These are phyloP conservation scores for Nomada ruficornis DNA, from an alignment of 2,888 invertebrate species.

Conservation along the genomic window DNA sequence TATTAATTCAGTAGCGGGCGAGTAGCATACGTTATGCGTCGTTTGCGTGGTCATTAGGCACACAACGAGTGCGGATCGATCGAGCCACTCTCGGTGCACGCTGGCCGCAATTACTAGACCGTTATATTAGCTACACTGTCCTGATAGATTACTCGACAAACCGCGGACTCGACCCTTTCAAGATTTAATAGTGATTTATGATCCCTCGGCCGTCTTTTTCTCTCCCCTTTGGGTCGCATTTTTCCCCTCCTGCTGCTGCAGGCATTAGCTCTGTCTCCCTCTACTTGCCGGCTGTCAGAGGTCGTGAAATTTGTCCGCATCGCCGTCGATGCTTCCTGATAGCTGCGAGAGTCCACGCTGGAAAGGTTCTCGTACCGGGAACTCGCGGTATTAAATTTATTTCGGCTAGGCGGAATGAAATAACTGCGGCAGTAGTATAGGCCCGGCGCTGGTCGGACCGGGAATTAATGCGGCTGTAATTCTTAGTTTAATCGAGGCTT, in stretches of 20 bases:
- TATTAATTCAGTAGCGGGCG: slow-evolving; percentile 64
- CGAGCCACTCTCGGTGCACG: slow-evolving; percentile 66
- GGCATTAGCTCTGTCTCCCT: background rate
- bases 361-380: background rate
- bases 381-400: too few species aligned
- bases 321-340: background rate
- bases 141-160: slow-evolving; percentile 80
- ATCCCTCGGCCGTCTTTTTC: slow-evolving; percentile 20
- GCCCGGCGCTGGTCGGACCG: too few species aligned
- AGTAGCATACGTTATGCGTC: slow-evolving; percentile 49
- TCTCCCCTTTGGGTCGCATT: background rate
- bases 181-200: slow-evolving; percentile 82
- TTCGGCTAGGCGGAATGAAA: too few species aligned
- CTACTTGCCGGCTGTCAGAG: background rate
- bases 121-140: slow-evolving; percentile 74
- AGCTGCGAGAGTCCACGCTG: background rate
- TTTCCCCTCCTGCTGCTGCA: too few species aligned
- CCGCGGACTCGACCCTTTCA: slow-evolving; percentile 75
- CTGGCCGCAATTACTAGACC: slow-evolving; percentile 71
- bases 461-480: too few species aligned
- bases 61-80: slow-evolving; percentile 74
- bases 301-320: background rate
- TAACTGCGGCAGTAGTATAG: too few species aligned
- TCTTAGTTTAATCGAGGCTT: too few species aligned
- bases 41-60: slow-evolving; percentile 69